Conservation (phyloP, 2,797 vertebrate genomes). For the Mormyrus proboscirostris region DNA sequence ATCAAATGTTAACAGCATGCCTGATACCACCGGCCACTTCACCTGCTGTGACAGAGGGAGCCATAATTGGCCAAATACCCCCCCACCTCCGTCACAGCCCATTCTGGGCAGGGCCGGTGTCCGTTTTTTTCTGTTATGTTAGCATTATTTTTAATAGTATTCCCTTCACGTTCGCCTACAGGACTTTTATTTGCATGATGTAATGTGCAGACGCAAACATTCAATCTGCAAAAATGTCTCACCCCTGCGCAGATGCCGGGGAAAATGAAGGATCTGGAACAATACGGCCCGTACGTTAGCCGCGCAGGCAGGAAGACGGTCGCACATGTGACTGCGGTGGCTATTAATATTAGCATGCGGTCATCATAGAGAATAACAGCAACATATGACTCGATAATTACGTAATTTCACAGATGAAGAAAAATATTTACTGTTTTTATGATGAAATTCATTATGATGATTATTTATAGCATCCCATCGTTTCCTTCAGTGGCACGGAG, state of each 20-base stretch:
- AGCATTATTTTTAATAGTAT: constrained; percentile 8
- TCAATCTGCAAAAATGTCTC: not conserved
- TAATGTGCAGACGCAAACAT: not conserved
- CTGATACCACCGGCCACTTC: not conserved
- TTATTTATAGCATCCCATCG: not conserved
- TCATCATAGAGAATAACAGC: not conserved
- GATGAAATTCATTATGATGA: not conserved
- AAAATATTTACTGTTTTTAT: not conserved
- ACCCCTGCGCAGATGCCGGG: constrained; percentile 14
- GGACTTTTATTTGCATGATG: not conserved
- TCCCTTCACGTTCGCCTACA: not conserved
- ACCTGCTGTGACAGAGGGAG: not conserved
- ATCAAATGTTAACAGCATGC: not conserved
- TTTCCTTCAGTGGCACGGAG: not conserved
- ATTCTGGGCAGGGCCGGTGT: not conserved
- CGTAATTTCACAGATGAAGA: not conserved
- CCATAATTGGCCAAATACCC: not conserved
- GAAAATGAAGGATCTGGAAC: not conserved
- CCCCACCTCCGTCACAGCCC: not conserved
- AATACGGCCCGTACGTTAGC: not conserved
- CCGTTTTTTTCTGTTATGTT: not conserved
- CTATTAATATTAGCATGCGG: not conserved
- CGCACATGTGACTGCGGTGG: not conserved
- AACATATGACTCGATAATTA: not conserved
- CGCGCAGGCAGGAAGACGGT: not conserved